Evolutionary conservation across 2,888 invertebrate species (phyloP), one percentile per base, ranked within the genome.

Genomic region (Crocallis elinguaria): DNA sequence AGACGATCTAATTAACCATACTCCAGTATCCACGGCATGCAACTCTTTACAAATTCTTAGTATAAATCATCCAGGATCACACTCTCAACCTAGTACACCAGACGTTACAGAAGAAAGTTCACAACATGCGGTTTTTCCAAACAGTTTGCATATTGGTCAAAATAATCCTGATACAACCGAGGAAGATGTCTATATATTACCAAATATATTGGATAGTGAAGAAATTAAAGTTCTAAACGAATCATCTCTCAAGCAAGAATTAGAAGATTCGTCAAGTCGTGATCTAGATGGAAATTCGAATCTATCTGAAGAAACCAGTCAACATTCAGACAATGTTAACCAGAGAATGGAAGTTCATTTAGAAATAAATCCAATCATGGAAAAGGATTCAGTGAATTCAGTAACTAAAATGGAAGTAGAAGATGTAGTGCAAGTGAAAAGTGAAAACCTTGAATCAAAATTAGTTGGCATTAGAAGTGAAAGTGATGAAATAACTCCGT

Each of bases 331-430:
- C 7, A 11, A 29, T 9, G 7, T 23, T 16, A 35, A 14, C 32
- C 37, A 23, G 23, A 54, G 30, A 9, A 64, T 85, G 72, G 74
- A 73, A 29, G 73, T 86, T 32, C 79, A 82, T 38, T 45, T 79
- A 58, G 83, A 82, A 56, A 74, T 82, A 52, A 73, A 81, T 56
- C 65, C 64, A n/a, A n/a, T n/a, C 1, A 44, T 60, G 7, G 48
- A 62, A 4, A 13, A 21, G 17, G 59, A 65, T 37, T 33, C 60
- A 17, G 49, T 17, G 9, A 45, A 33, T 8, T 25, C 49, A 16
- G 39, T 57, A 4, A 48, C n/a, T 21, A 45, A 49, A 36, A 12
- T 48, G 5, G 46, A 50, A 12, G 21, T 19, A 1, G 45, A 48
- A n/a, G n/a, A n/a, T n/a, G n/a, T n/a, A 37, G 3, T 42, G 36